Evolutionary conservation across 2,113 vertebrate genomes (phyloP).

Genomic region (Hystrix cristata): DNA sequence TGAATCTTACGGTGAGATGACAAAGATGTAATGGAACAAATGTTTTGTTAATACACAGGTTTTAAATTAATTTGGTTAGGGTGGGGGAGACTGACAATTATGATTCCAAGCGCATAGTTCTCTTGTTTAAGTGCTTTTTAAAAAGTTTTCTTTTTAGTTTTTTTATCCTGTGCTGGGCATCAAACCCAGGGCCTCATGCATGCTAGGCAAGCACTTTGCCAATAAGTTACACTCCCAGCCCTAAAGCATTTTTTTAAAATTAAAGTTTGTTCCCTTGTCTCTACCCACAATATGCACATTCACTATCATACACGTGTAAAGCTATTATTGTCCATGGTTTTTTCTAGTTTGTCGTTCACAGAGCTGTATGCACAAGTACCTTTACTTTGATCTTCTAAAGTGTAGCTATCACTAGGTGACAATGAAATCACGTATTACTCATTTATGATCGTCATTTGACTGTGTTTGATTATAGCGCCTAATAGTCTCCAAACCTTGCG

Average conservation of each 20-base stretch:
- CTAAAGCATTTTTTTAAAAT: not conserved
- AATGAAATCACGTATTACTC: constrained; percentile 42
- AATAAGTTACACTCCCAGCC: not conserved
- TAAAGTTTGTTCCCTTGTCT: not conserved
- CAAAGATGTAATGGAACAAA: not conserved
- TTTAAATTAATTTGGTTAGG: not conserved
- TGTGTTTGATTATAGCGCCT: constrained; percentile 23
- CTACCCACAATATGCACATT: not conserved
- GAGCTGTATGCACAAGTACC: not conserved
- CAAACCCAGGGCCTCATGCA: not conserved
- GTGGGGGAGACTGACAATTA: not conserved
- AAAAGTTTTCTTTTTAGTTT: not conserved
- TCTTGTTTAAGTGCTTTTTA: not conserved
- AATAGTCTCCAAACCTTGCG: not conserved
- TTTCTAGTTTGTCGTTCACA: not conserved
- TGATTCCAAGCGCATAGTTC: not conserved
- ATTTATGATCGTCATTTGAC: constrained; percentile 18
- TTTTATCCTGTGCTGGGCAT: not conserved
- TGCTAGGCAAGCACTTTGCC: not conserved
- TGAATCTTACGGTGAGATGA: not conserved
- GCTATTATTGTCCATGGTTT: not conserved
- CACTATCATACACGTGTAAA: not conserved
- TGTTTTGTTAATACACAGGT: not conserved
- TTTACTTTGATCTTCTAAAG: not conserved
- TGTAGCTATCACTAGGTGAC: not conserved